phyloP scores from a whole-genome alignment of 2,888 invertebrate genomes.

The Campoletis raptor region DNA sequence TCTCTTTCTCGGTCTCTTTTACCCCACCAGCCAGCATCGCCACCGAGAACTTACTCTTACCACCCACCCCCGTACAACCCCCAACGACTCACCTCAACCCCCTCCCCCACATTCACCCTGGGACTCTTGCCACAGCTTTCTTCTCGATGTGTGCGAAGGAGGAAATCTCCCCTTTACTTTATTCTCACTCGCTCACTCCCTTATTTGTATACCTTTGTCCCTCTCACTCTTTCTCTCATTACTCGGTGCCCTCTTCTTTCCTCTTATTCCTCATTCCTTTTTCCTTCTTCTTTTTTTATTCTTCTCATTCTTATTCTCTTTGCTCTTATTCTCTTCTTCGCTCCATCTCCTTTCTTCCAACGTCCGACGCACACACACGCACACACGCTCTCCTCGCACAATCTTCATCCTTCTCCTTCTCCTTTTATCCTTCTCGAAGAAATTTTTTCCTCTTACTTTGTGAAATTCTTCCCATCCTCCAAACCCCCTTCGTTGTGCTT shows the following conservation, averaged over 20 bases:
- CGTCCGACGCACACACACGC: slow-evolving; percentile 34
- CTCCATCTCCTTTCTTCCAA: slow-evolving; percentile 48
- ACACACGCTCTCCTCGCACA: slow-evolving; percentile 25
- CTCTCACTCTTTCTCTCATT: slow-evolving; percentile 49
- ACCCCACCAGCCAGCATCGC: slow-evolving; percentile 53
- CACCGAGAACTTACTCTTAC: slow-evolving; percentile 67
- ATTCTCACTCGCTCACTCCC: slow-evolving; percentile 54
- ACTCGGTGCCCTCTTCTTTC: slow-evolving; percentile 43
- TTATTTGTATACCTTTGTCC: slow-evolving; percentile 57
- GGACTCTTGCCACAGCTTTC: slow-evolving; percentile 57
- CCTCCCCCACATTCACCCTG: slow-evolving; percentile 27
- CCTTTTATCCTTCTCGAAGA: slow-evolving; percentile 39
- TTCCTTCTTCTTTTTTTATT: slow-evolving; percentile 30
- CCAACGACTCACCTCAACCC: slow-evolving; percentile 72
- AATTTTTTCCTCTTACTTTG: slow-evolving; percentile 1
- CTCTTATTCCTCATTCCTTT: slow-evolving; percentile 50
- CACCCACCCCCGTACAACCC: slow-evolving; percentile 39
- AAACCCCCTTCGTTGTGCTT: slow-evolving; percentile 63
- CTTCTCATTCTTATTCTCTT: slow-evolving; percentile 37
- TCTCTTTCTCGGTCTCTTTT: slow-evolving; percentile 36
- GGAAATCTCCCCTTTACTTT: slow-evolving; percentile 43
- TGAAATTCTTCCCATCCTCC: slow-evolving; percentile 69
- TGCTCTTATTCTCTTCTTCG: slow-evolving; percentile 41
- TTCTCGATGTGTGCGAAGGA: slow-evolving; percentile 36
- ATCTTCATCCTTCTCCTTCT: slow-evolving; percentile 7